Evolutionary conservation across 2,797 vertebrate species (phyloP).

Genomic region (Chaunax sp.): DNA sequence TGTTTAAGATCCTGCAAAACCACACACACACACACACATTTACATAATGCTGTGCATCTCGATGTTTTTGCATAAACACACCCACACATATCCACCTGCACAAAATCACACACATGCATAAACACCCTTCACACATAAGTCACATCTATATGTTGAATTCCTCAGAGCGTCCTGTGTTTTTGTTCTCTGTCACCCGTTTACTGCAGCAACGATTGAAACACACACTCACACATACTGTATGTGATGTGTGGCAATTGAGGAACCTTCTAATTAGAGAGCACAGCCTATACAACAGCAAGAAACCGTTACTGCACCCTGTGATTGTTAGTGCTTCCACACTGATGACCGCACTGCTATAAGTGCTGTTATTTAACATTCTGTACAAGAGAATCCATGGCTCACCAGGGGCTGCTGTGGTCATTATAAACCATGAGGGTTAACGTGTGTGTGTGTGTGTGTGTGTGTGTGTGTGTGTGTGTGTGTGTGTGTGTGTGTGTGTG

Average conservation of each 20-base stretch:
- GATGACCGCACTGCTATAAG: constrained; percentile 33
- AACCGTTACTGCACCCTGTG: constrained; percentile 58
- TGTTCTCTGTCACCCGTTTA: constrained; percentile 6
- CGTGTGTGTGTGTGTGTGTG: constrained; percentile 27
- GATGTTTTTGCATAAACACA: constrained; percentile 61
- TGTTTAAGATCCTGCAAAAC: constrained; percentile 39
- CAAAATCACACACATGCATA: constrained; percentile 44
- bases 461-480: constrained; percentile 19
- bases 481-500: constrained; percentile 16
- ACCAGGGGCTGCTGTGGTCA: constrained; percentile 62
- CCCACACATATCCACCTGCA: constrained; percentile 60
- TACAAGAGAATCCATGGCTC: constrained; percentile 43
- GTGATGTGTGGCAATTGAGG: constrained; percentile 45
- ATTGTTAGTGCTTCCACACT: constrained; percentile 47
- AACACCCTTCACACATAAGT: constrained; percentile 32
- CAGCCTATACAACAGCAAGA: constrained; percentile 46
- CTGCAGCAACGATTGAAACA: constrained; percentile 19
- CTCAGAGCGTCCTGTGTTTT: constrained; percentile 14
- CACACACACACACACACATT: constrained; percentile 22
- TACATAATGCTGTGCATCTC: constrained; percentile 14
- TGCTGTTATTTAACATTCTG: constrained; percentile 68
- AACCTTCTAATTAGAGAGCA: constrained; percentile 66
- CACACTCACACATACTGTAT: background rate
- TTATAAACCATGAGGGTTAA: constrained; percentile 57
- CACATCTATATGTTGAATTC: constrained; percentile 50